Percentiles rank a stretch among this genome's conserved stretches.
phyloP scores from a whole-genome alignment of 1,140 invertebrate species.

The Anastrepha ludens region DNA sequence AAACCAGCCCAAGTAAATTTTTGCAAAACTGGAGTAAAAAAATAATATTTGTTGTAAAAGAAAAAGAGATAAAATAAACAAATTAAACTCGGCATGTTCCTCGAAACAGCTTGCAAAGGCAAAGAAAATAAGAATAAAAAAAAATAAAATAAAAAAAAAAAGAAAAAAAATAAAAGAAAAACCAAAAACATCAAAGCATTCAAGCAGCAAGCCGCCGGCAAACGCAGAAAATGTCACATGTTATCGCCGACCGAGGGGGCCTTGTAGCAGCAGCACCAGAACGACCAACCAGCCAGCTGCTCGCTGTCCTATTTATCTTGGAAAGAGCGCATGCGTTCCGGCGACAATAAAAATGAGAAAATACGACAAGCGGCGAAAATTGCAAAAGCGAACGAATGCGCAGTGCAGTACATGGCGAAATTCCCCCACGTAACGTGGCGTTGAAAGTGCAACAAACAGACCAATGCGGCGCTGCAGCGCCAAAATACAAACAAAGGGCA shows the following conservation, averaged over 20 bases:
- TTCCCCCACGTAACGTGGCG: not conserved
- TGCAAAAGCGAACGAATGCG: not conserved
- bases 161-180: not conserved
- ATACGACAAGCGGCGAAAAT: not conserved
- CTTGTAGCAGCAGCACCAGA: not conserved
- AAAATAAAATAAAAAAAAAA: not conserved
- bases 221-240: constrained; percentile 26
- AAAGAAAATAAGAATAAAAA: not conserved
- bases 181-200: not conserved
- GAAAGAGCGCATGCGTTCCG: not conserved
- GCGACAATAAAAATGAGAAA: not conserved
- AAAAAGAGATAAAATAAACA: constrained; percentile 26
- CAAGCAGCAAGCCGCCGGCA: not conserved
- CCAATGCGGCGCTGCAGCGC: not conserved
- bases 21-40: not conserved
- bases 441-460: constrained; percentile 8
- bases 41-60: not conserved
- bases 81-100: constrained; percentile 10
- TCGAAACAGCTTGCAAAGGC: not conserved
- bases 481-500: constrained; percentile 20
- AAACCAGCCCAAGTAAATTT: not conserved
- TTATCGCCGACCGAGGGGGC: not conserved
- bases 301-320: constrained; percentile 29
- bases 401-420: not conserved
- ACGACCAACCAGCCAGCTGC: constrained; percentile 32